Evolutionary conservation across 1,140 invertebrate species (phyloP).

Genomic region (Leptinotarsa undecemlineata): DNA sequence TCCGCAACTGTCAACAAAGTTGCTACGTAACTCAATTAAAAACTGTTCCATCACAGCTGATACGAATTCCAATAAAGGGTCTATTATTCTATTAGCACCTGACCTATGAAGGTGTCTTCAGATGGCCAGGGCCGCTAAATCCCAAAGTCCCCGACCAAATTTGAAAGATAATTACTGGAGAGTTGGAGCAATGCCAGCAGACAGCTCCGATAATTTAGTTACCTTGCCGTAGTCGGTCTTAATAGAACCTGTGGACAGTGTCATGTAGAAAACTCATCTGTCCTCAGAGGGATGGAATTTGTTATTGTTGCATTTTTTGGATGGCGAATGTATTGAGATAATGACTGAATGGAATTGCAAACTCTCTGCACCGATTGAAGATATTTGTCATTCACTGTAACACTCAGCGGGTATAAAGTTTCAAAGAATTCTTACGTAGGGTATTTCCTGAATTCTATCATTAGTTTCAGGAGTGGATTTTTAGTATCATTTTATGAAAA

Average conservation of each 20-base stretch:
- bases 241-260: slow-evolving; percentile 38
- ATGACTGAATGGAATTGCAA: slow-evolving; percentile 6
- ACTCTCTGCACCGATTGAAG: not conserved
- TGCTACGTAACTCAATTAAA: not conserved
- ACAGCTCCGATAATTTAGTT: slow-evolving; percentile 49
- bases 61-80: slow-evolving; percentile 13
- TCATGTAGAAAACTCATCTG: slow-evolving; percentile 4
- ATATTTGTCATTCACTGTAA: too few relatives aligned
- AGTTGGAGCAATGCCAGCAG: slow-evolving; percentile 43
- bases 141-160: slow-evolving; percentile 54
- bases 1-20: not conserved
- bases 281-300: slow-evolving; percentile 12
- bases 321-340: not conserved
- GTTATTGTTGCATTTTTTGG: slow-evolving; percentile 2
- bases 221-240: slow-evolving; percentile 39
- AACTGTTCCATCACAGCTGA: slow-evolving; percentile 10
- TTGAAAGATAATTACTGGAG: slow-evolving; percentile 56
- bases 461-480: too few relatives aligned
- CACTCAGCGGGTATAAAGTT: too few relatives aligned
- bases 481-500: too few relatives aligned
- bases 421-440: too few relatives aligned
- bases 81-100: slow-evolving; percentile 29
- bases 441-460: too few relatives aligned
- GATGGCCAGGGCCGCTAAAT: slow-evolving; percentile 43
- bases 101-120: slow-evolving; percentile 36